Conservation (phyloP, 2,797 vertebrate genomes). For the Gadopsis marmoratus region DNA sequence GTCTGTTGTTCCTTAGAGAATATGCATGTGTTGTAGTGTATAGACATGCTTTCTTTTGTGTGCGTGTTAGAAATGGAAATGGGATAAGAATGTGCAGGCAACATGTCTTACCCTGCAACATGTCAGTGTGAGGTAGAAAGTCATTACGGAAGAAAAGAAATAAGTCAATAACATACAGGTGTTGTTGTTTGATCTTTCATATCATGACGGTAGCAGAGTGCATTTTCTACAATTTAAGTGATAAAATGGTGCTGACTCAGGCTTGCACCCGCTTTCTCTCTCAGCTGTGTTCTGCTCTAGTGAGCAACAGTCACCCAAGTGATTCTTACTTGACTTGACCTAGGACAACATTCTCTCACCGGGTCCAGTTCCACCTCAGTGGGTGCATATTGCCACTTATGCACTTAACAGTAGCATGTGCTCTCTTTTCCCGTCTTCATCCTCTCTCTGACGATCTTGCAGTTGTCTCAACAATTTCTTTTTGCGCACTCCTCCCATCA, state of each 20-base stretch:
- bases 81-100: background rate
- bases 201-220: constrained; percentile 1
- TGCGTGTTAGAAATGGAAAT: background rate
- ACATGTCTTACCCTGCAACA: background rate
- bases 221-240: constrained; percentile 26
- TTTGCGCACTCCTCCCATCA: constrained; percentile 71
- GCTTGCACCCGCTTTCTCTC: constrained; percentile 50
- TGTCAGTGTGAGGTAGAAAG: background rate
- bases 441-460: constrained; percentile 55
- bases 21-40: background rate
- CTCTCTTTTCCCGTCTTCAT: constrained; percentile 62
- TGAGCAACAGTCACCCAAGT: constrained; percentile 78
- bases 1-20: constrained; percentile 12
- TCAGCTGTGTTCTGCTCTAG: constrained; percentile 78
- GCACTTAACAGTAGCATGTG: constrained; percentile 79
- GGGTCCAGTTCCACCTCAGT: constrained; percentile 85
- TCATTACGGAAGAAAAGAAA: background rate
- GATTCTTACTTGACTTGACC: constrained; percentile 78
- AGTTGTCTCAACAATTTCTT: constrained; percentile 65
- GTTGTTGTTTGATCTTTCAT: constrained; percentile 11
- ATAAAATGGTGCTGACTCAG: constrained; percentile 71
- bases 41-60: background rate
- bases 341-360: constrained; percentile 78
- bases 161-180: background rate
- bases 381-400: constrained; percentile 81